Evolutionary conservation across 2,888 invertebrate species (phyloP).

Genomic region (Cyaniris semiargus): DNA sequence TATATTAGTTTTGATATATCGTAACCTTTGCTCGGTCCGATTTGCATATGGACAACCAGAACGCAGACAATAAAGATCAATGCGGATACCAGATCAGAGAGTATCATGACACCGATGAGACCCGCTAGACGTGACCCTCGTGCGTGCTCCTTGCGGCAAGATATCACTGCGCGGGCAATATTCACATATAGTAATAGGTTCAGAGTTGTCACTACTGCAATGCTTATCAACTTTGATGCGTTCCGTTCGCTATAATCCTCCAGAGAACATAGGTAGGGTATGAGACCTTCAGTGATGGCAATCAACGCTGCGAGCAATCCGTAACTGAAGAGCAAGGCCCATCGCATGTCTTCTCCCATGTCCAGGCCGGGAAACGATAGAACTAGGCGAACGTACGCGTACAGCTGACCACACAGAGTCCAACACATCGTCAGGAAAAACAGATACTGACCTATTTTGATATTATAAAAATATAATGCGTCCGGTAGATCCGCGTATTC

Average conservation of each 20-base stretch:
- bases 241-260: neutral
- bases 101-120: slow-evolving; percentile 2
- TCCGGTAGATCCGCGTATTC: neutral
- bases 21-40: neutral
- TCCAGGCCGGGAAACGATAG: neutral
- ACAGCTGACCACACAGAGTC: neutral
- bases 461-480: neutral
- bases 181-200: neutral
- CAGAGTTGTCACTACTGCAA: neutral
- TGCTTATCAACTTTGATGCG: neutral
- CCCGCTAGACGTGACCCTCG: neutral
- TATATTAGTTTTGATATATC: neutral
- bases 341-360: neutral
- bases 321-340: neutral
- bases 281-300: neutral
- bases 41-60: neutral
- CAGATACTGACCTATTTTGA: neutral
- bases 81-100: neutral
- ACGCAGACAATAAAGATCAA: neutral
- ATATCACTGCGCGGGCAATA: neutral
- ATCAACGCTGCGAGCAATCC: neutral
- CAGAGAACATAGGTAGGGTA: neutral
- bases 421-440: neutral
- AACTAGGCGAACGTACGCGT: neutral
- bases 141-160: neutral